phyloP scores from a whole-genome alignment of 2,888 invertebrate species.

The Parnassius glacialis region DNA sequence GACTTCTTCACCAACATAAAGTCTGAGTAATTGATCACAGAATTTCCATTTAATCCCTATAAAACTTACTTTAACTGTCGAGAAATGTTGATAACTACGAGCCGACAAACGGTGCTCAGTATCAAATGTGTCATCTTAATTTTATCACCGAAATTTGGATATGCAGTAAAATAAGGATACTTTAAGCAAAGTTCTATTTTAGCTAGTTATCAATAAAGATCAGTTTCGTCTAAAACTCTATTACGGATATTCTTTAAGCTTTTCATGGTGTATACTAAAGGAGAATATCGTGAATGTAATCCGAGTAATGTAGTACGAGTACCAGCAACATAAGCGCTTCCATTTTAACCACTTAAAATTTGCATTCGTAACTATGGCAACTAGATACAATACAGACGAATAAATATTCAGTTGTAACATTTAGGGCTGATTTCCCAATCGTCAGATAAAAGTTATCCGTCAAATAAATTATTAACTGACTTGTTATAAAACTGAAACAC shows the following conservation, averaged over 20 bases:
- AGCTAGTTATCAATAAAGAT: background rate
- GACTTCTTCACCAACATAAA: constrained; percentile 12
- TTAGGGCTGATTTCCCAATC: too few relatives aligned
- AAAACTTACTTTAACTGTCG: constrained; percentile 12
- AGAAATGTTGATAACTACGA: constrained; percentile 21
- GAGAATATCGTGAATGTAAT: constrained; percentile 19
- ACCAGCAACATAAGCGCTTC: constrained; percentile 6
- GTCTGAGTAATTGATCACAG: constrained; percentile 9
- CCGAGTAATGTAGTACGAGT: constrained; percentile 18
- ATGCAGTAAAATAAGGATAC: constrained; percentile 31
- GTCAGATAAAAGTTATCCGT: too few relatives aligned
- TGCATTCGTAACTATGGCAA: constrained; percentile 22
- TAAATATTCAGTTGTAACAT: background rate
- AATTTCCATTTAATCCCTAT: constrained; percentile 19
- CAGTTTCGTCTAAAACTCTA: background rate
- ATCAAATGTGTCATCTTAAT: constrained; percentile 35
- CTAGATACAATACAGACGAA: constrained; percentile 9
- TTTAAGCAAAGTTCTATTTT: constrained; percentile 7
- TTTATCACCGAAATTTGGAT: constrained; percentile 38
- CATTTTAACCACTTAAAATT: constrained; percentile 16
- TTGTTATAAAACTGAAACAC: too few relatives aligned
- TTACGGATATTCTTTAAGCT: background rate
- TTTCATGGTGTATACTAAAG: constrained; percentile 23
- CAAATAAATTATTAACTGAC: too few relatives aligned
- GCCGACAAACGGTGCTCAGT: constrained; percentile 37